Base-by-base conservation (phyloP, 2,113 vertebrate genomes). In the Tetrax tetrax region DNA sequence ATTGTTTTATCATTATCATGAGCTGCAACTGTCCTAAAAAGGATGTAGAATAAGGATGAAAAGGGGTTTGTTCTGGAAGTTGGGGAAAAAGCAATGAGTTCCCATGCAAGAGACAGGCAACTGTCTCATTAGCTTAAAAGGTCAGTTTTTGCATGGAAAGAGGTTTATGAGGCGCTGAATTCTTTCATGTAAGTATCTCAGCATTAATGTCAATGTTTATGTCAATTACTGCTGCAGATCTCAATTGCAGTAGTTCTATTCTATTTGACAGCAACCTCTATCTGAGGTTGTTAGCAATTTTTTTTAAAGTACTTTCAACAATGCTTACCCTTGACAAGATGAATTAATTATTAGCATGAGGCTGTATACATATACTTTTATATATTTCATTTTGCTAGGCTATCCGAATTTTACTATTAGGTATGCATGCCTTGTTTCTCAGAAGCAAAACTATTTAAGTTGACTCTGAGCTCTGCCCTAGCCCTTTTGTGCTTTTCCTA, bases 201-300 rank as follows among this genome's bases (percentile, higher is more conserved):
- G 50, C 88, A 81, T 95, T 94, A 96, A 93, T 90, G 90, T 89
- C 83, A 89, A 78, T 96, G 87, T 93, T 95, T 96, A 45, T 96
- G 68, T 90, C 89, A 94, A 92, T 95, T 96, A 92, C 92, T 89
- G 68, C 76, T 78, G 37, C 65, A 89, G 69, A 84, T 51, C 65
- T 96, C 88, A 64, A 31, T 81, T 23, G 20, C 65, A 72, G 69
- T 95, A 87, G 65, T 84, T 95, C 69, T 92, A 11, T 92, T 90
- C 77, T 87, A 8, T 95, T 81, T 94, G 94, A 96, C 88, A 89
- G 83, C 95, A 95, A 50, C 37, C 56, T 93, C 87, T 65, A 15
- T 60, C 72, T 81, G 60, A 78, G 15, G n/a, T 61, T 93, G 95
- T 83, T 60, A 69, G 69, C 41, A 86, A 56, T 94, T 93, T 93